A percentile compares a stretch with the other conserved stretches of the same genome.
Evolutionary conservation across 2,888 invertebrate genomes (phyloP).

Genomic region (Sarcophaga variegata): DNA sequence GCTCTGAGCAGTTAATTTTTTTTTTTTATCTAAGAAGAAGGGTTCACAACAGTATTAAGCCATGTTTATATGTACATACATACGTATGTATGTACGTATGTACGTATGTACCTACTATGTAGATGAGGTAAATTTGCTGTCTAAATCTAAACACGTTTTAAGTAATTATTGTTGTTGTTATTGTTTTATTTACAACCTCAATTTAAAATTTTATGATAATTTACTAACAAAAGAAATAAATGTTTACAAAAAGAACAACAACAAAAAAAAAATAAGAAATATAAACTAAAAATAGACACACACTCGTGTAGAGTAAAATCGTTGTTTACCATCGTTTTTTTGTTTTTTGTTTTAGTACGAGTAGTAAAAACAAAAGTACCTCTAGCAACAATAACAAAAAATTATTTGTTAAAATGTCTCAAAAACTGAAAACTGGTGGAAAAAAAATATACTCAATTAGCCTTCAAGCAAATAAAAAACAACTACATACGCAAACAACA

Average conservation of each 20-base stretch:
- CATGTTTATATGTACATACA: slow-evolving; percentile 41
- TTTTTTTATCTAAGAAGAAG: too few relatives aligned
- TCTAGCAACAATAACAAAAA: not conserved
- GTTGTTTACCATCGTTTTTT: too few relatives aligned
- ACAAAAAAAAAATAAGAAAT: too few relatives aligned
- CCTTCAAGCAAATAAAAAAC: slow-evolving; percentile 49
- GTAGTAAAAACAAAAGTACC: not conserved
- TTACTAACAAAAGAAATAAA: slow-evolving; percentile 10
- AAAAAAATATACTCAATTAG: slow-evolving; percentile 46
- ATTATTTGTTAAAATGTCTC: slow-evolving; percentile 51
- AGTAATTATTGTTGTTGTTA: too few relatives aligned
- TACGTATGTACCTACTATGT: not conserved
- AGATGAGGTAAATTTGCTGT: too few relatives aligned
- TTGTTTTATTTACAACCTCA: too few relatives aligned
- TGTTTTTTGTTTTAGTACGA: not conserved
- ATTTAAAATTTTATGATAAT: not conserved
- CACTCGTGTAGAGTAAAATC: too few relatives aligned
- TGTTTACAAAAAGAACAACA: too few relatives aligned
- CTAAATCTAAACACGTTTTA: too few relatives aligned
- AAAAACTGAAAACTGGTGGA: slow-evolving; percentile 26
- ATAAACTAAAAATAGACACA: too few relatives aligned
- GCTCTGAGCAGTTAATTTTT: too few relatives aligned
- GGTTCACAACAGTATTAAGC: not conserved
- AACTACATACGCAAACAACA: not conserved
- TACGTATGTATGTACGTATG: not conserved